Evolutionary conservation across 2,113 vertebrate genomes (phyloP), one percentile per base, ranked within the genome.

Genomic region (Charadrius vociferus): DNA sequence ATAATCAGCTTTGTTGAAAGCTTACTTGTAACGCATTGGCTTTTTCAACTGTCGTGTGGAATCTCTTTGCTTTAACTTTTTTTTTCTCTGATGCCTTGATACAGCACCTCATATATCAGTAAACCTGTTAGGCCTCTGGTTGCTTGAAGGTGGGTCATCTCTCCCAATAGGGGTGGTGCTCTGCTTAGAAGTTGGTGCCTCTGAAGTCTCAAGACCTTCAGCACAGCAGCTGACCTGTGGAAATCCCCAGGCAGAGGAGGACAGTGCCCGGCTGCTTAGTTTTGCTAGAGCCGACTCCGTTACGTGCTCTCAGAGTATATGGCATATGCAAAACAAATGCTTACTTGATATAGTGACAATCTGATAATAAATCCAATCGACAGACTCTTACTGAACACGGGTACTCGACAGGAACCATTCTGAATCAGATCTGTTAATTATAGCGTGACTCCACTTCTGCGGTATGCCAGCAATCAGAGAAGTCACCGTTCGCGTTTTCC

Each of bases 361-460:
- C 47, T 86, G 77, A 43, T 79, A 81, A 68, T 83, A 52, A 95
- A 86, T 70, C 47, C 26, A 55, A 55, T 79, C 2, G 27, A 63
- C 52, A 81, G 59, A 32, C 47, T 71, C 29, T 67, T 71, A 84
- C 4, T 82, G 87, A 88, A 52, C 5, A 16, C 1, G 4, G 21
- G 53, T 93, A 74, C 59, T 92, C 52, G 50, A 58, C 32, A 82
- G 72, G 90, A 95, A 81, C 86, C 65, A 8, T 81, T 86, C 37
- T 70, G 78, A 89, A 91, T 96, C 56, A 71, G 73, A 73, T 68
- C 78, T 94, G 61, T 62, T 89, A 83, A 73, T 75, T 92, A 39
- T 20, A 73, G 34, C 1, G 0, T 3, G 4, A 49, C 77, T 88
- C 39, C 17, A 9, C 36, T 84, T 86, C 43, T 56, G 52, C 5